Base-by-base conservation (phyloP, 2,797 vertebrate genomes). In the Ceyx erithaca region DNA sequence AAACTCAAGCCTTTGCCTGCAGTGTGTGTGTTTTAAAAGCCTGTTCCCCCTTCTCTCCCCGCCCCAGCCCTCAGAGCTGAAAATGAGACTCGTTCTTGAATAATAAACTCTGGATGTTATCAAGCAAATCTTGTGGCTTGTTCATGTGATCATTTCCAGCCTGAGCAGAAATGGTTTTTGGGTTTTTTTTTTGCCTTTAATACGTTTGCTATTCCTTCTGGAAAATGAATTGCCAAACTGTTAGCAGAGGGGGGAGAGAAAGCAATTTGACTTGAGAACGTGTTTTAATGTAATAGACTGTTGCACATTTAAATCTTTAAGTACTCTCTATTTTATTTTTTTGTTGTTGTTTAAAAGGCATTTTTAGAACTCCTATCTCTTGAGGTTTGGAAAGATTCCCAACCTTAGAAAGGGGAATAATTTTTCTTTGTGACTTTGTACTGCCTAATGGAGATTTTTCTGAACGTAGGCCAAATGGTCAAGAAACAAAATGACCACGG, bases 121-220 rank as follows among this genome's bases (percentile, higher is more conserved):
- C 94, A 96, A 95, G 96, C 80, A 96, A 96, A 97, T 96, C 94
- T 90, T 97, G 96, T 95, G 96, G 89, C 84, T 90, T 94, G 87
- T 72, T 92, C 94, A 93, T 96, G 95, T 95, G 93, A 94, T 92
- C 68, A 28, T 87, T 96, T 80, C 82, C 90, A 92, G 85, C 85
- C 76, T 82, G 80, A 92, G 89, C 87, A 86, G 77, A 37, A 62
- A 88, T 89, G 87, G 37, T 37, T 37, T 37, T 37, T 37, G 11
- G 37, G 37, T 12, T 12, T 12, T 37, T 37, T 37, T 92, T 93
- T 75, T 95, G 75, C 92, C 59, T 94, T 93, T 96, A 94, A 94
- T 94, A 72, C 9, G 3, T 89, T 95, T 28, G 13, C 82, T 71
- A 66, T 26, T 91, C 82, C 64, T 91, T 94, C 94, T 94, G 93